Base-by-base conservation (phyloP, 2,113 vertebrate genomes). In the Eleginops maclovinus region DNA sequence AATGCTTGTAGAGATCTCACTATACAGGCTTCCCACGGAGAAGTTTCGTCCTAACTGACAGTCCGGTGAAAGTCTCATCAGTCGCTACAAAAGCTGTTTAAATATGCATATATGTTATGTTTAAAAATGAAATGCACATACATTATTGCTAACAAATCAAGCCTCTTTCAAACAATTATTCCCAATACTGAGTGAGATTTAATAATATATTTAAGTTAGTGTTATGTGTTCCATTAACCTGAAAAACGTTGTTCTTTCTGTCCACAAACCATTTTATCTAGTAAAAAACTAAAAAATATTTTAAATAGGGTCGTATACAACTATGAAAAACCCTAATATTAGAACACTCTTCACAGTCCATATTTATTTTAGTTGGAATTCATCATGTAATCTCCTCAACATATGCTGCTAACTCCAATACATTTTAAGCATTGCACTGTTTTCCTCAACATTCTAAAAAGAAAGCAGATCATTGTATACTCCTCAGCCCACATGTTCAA, bases 1-100 rank as follows among this genome's bases (percentile, higher is more conserved):
- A 94, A 94, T 92, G 89, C 87, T 92, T 89, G 90, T 89, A 88
- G 84, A 90, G 87, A 81, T 92, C 77, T 77, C 82, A 80, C 74
- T 44, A 40, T 72, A 76, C 26, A 59, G 72, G 75, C 72, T 86
- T 78, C 76, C 77, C 79, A 68, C 63, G 36, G 16, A 73, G 58
- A 87, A 84, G 58, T 77, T 82, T 68, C 14, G 19, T 61, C 44
- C 72, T 24, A 44, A 69, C 36, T 58, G 36, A 59, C 19, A 43
- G n/a, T 36, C 21, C 24, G 47, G 62, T 58, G 26, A 59, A 16
- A 43, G n/a, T 26, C 21, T 46, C 13, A 55, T 47, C 24, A 70
- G 19, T 41, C 46, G 5, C 9, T 24, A 2, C 31, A 31, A 43
- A 31, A 28, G 44, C 5, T 21, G 21, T 12, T 24, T 40, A 21